Percentiles rank a stretch among this genome's conserved stretches.
phyloP scores from a whole-genome alignment of 2,113 vertebrate species.

The Microtus richardsoni region DNA sequence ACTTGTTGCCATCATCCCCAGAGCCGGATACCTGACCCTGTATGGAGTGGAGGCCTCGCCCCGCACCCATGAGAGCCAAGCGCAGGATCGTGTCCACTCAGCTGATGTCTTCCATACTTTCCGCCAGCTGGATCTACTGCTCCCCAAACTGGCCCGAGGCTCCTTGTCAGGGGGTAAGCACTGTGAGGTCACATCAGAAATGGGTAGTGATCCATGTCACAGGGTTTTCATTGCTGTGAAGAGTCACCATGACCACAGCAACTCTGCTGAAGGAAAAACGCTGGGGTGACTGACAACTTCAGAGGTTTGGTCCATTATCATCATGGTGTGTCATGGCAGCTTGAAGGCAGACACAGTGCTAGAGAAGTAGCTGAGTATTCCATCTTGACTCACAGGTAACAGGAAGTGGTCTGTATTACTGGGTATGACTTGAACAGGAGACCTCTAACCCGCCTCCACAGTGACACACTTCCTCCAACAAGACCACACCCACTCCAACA shows the following conservation, averaged over 20 bases:
- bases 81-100: slow-evolving; percentile 82
- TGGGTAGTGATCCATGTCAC: background rate
- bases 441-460: background rate
- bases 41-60: slow-evolving; percentile 85
- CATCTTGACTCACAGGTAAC: background rate
- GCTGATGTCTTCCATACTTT: slow-evolving; percentile 86
- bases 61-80: slow-evolving; percentile 13
- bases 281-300: background rate
- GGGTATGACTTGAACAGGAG: background rate
- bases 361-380: background rate
- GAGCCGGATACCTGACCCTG: slow-evolving; percentile 90
- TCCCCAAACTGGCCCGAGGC: slow-evolving; percentile 89
- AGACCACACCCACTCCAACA: background rate
- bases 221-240: background rate
- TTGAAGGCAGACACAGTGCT: background rate
- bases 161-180: slow-evolving; percentile 86
- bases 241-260: background rate
- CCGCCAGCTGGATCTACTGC: slow-evolving; percentile 87
- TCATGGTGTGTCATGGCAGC: background rate
- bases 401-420: background rate
- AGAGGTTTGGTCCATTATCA: background rate
- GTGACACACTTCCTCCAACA: too few relatives aligned
- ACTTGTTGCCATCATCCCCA: slow-evolving; percentile 61
- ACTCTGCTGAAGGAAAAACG: background rate
- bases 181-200: background rate